These are phyloP conservation scores for Melieria omissa DNA, from an alignment of 2,888 invertebrate species.

Conservation along the genomic window DNA sequence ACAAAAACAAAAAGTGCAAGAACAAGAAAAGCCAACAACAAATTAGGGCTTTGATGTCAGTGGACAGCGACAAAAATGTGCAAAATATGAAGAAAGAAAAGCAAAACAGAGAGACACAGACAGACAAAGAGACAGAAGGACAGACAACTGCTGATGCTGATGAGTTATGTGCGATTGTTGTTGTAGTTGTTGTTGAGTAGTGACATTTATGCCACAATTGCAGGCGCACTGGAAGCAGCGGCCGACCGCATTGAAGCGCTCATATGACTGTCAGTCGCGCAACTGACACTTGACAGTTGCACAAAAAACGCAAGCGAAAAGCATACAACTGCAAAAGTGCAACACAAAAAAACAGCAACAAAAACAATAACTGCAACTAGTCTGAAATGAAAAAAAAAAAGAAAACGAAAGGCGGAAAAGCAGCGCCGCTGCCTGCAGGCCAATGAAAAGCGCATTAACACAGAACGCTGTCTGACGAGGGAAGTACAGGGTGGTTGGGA, in stretches of 20 bases:
- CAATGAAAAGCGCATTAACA: conserved; percentile 25
- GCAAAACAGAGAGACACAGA: conserved; percentile 13
- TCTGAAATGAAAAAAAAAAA: neutral
- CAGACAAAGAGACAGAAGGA: neutral
- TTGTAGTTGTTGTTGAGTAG: no score
- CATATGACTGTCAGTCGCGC: no score
- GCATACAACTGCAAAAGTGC: neutral
- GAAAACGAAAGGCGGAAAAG: neutral
- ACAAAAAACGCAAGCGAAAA: neutral
- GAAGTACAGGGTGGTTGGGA: no score
- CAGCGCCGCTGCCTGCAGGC: neutral
- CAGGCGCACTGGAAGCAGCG: no score
- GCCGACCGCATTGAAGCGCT: no score
- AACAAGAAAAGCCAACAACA: no score
- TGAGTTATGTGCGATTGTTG: neutral
- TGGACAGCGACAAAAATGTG: no score
- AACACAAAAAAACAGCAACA: neutral
- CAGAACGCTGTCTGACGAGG: no score
- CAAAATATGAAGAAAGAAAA: neutral
- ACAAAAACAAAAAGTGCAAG: no score
- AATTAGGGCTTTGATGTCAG: no score
- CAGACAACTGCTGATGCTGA: neutral
- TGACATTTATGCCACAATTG: no score
- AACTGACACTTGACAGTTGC: no score
- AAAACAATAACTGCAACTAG: neutral